A percentile compares a stretch with the other conserved stretches of the same genome.
Evolutionary conservation across 2,113 vertebrate genomes (phyloP).

Genomic region (Salvelinus sp.): DNA sequence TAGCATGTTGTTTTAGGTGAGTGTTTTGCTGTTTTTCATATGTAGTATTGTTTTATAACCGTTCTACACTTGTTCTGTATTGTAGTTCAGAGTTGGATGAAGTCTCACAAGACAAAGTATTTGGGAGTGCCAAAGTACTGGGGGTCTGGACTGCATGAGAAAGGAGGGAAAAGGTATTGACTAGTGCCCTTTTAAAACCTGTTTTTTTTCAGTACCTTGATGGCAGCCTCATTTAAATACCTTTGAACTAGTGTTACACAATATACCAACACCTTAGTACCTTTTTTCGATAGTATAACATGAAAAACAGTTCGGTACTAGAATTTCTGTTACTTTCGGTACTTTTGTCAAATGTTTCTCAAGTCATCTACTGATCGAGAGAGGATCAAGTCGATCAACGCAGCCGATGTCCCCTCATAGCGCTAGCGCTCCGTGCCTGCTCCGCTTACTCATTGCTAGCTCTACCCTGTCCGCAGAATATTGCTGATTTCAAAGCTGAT

Average conservation of each 20-base stretch:
- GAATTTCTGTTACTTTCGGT: too few species aligned
- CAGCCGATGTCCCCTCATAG: too few species aligned
- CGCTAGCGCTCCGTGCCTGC: too few species aligned
- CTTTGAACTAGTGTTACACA: background rate
- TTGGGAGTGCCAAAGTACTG: constrained; percentile 92
- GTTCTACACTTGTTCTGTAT: constrained; percentile 2
- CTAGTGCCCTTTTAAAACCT: constrained; percentile 34
- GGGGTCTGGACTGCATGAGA: constrained; percentile 92
- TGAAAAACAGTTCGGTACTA: too few species aligned
- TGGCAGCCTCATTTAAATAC: background rate
- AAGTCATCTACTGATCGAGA: too few species aligned
- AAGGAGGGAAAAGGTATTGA: constrained; percentile 83
- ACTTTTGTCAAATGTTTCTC: too few species aligned
- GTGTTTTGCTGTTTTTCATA: background rate
- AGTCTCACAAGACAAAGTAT: constrained; percentile 82
- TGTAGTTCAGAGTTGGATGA: constrained; percentile 89
- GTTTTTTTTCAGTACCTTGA: background rate
- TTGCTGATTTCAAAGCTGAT: too few species aligned
- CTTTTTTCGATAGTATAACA: too few species aligned
- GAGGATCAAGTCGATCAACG: too few species aligned
- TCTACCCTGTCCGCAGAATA: too few species aligned
- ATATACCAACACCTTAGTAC: too few species aligned
- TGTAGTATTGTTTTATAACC: background rate
- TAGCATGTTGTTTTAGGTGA: background rate
- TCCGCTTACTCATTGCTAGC: too few species aligned